Percentiles rank a stretch among this genome's conserved stretches.
Evolutionary conservation across 1,140 invertebrate genomes (phyloP).

Genomic region (Magallana angulata): DNA sequence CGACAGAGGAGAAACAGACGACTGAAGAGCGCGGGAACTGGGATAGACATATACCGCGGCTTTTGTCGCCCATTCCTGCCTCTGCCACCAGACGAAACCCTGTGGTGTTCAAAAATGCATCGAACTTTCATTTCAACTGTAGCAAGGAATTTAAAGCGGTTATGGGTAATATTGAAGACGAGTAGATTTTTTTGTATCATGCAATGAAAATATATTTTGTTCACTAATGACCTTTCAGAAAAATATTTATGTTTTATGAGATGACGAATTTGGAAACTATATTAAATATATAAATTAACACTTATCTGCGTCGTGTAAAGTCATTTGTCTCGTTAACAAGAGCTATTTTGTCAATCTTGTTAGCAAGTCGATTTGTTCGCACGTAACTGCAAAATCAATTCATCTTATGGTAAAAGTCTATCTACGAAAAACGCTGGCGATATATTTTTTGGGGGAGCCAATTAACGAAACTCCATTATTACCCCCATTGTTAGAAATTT

Average conservation of each 20-base stretch:
- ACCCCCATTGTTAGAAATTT: not conserved
- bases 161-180: constrained; percentile 18
- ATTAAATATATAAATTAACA: not conserved
- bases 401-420: not conserved
- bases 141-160: constrained; percentile 32
- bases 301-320: not conserved
- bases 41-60: constrained; percentile 28
- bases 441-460: constrained; percentile 2
- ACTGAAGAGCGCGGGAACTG: not conserved
- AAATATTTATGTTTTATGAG: too few species aligned
- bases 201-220: not conserved
- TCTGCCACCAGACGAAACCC: not conserved
- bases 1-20: not conserved
- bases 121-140: constrained; percentile 28
- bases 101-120: constrained; percentile 30
- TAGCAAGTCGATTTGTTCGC: not conserved
- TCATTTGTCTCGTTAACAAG: not conserved
- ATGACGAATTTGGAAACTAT: too few species aligned
- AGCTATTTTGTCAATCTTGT: not conserved
- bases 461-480: not conserved
- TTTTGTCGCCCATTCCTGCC: not conserved
- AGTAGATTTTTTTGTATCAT: not conserved
- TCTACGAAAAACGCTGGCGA: not conserved
- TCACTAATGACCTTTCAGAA: too few species aligned
- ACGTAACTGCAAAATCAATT: constrained; percentile 9